phyloP scores from a whole-genome alignment of 2,113 vertebrate species.

The Gymnogyps californianus region DNA sequence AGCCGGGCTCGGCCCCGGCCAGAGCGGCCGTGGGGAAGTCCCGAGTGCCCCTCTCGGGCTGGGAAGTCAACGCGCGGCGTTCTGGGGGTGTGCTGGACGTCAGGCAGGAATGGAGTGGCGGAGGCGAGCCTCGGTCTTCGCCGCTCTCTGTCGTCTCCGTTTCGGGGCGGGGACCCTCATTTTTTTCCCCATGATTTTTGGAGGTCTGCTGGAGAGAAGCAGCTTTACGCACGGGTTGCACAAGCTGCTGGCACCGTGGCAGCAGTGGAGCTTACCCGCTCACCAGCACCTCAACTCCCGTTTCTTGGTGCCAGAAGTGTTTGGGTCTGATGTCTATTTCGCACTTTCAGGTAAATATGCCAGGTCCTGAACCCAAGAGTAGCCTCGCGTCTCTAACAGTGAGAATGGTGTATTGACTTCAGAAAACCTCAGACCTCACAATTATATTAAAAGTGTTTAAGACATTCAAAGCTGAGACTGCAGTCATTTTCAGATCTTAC shows the following conservation, averaged over 20 bases:
- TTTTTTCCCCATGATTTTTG: background rate
- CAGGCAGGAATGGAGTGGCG: background rate
- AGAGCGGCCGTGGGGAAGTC: background rate
- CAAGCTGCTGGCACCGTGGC: background rate
- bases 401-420: background rate
- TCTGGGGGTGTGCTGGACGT: background rate
- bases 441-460: background rate
- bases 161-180: background rate
- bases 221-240: background rate
- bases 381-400: background rate
- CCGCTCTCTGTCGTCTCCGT: accelerated
- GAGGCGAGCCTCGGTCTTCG: accelerated
- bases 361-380: background rate
- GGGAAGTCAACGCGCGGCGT: background rate
- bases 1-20: background rate
- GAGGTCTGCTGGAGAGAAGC: background rate
- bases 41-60: background rate
- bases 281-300: background rate
- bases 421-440: background rate
- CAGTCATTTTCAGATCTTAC: background rate
- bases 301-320: background rate
- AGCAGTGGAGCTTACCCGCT: background rate
- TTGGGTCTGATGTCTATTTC: background rate
- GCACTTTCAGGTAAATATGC: background rate
- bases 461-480: background rate